These are phyloP conservation scores for Perccottus glenii DNA, from an alignment of 2,113 vertebrate genomes.

Conservation along the genomic window DNA sequence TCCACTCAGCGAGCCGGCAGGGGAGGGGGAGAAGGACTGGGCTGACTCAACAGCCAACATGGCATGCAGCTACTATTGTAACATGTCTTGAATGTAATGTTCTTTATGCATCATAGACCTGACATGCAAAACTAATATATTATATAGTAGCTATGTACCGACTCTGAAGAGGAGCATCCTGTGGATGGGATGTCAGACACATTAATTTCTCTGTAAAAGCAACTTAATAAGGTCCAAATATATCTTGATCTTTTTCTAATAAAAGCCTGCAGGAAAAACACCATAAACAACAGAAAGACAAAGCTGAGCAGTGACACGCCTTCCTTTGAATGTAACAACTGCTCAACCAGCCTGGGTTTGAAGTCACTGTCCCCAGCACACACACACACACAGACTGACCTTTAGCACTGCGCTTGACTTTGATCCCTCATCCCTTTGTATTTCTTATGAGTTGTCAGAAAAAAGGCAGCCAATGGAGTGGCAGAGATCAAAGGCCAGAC, in stretches of 20 bases:
- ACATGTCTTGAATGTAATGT: no score
- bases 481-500: slow-evolving; percentile 85
- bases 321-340: slow-evolving; percentile 71
- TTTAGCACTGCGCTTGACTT: slow-evolving; percentile 82
- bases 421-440: slow-evolving; percentile 82
- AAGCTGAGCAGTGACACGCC: slow-evolving; percentile 59
- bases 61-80: no score
- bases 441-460: slow-evolving; percentile 72
- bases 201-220: slow-evolving; percentile 55
- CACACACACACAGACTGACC: slow-evolving; percentile 50
- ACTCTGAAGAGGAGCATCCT: neutral
- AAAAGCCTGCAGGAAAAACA: slow-evolving; percentile 59
- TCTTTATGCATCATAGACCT: no score
- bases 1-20: no score
- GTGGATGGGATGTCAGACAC: slow-evolving; percentile 23
- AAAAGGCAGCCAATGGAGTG: slow-evolving; percentile 74
- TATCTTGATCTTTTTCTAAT: slow-evolving; percentile 57
- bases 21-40: no score
- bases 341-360: slow-evolving; percentile 73
- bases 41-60: no score
- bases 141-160: no score
- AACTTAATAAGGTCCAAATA: slow-evolving; percentile 65
- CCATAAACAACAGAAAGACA: slow-evolving; percentile 71
- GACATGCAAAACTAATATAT: no score
- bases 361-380: slow-evolving; percentile 76